A percentile compares a stretch with the other conserved stretches of the same genome.
Conservation (phyloP, 2,888 invertebrate species). For the Abrostola triplasia region DNA sequence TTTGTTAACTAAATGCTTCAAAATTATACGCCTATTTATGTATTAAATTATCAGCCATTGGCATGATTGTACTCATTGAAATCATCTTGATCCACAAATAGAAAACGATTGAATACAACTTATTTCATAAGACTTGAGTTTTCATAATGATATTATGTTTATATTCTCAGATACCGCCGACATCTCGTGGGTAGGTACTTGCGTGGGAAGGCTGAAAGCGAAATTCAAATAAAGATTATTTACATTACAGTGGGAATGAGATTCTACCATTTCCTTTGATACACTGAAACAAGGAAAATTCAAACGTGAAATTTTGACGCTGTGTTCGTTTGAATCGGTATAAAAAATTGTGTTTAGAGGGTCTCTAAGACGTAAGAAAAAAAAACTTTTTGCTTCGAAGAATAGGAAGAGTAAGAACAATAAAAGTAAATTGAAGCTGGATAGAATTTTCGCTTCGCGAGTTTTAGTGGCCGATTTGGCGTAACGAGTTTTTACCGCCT, state of each 20-base stretch:
- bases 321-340: conserved; percentile 73
- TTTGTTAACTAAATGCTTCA: too few relatives aligned
- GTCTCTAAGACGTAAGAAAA: conserved; percentile 74
- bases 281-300: conserved; percentile 67
- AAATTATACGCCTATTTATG: too few relatives aligned
- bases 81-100: conserved; percentile 1
- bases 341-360: conserved; percentile 80
- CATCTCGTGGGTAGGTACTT: conserved; percentile 20
- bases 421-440: conserved; percentile 87
- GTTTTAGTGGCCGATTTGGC: conserved; percentile 87
- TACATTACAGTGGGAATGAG: conserved; percentile 62
- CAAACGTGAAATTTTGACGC: conserved; percentile 75
- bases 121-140: background rate
- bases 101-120: background rate
- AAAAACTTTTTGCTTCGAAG: conserved; percentile 74
- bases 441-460: conserved; percentile 87
- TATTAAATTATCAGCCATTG: background rate
- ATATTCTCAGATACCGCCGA: conserved; percentile 17
- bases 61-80: background rate
- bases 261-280: conserved; percentile 70
- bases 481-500: conserved; percentile 87
- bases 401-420: conserved; percentile 84
- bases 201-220: conserved; percentile 51
- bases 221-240: conserved; percentile 73
- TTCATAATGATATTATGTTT: conserved; percentile 16